These are phyloP conservation scores for Patella depressa DNA, from an alignment of 2,888 invertebrate genomes.

Conservation along the genomic window DNA sequence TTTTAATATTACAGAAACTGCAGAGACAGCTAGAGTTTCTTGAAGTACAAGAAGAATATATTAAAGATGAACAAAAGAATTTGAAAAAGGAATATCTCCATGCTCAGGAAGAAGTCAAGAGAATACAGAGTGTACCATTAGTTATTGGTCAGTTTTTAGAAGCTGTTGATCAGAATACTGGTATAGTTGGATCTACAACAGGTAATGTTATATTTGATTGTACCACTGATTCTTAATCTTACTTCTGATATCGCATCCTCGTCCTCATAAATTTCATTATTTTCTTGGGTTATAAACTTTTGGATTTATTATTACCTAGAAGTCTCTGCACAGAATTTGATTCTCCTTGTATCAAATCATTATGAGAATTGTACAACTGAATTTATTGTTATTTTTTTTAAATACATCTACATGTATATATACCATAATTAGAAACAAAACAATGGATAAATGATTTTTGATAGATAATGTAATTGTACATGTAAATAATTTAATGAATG, in stretches of 20 bases:
- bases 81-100: conserved; percentile 98
- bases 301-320: too few species aligned
- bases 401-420: too few species aligned
- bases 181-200: conserved; percentile 98
- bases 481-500: too few species aligned
- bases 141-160: conserved; percentile 99
- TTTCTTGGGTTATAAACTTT: too few species aligned
- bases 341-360: too few species aligned
- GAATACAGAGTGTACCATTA: conserved; percentile 98
- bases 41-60: conserved; percentile 99
- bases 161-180: conserved; percentile 99
- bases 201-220: conserved; percentile 66
- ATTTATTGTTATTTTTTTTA: too few species aligned
- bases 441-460: too few species aligned
- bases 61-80: conserved; percentile 99
- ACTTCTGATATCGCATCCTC: background rate
- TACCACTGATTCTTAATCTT: background rate
- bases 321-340: too few species aligned
- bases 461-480: too few species aligned
- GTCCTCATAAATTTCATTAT: too few species aligned
- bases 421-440: too few species aligned
- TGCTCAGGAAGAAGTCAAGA: conserved; percentile 93
- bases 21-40: conserved; percentile 91
- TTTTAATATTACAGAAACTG: conserved; percentile 80
- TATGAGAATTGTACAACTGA: too few species aligned